Evolutionary conservation across 2,888 invertebrate species (phyloP), one percentile per base, ranked within the genome.

Genomic region (Pseudococcus jackbeardsleyi): DNA sequence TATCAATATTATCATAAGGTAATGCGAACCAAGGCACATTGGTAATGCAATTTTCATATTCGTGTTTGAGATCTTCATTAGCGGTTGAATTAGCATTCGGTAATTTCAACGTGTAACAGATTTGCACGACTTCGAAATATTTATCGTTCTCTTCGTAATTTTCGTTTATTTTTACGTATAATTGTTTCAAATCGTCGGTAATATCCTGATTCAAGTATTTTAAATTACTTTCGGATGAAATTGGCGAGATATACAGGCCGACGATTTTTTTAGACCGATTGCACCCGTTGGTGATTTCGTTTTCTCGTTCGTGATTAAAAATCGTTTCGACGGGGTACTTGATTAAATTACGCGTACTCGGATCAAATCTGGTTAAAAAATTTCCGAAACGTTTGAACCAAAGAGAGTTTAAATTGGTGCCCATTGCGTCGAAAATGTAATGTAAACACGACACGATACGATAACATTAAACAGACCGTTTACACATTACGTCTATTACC

Each of bases 1-100:
- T 93, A 90, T 95, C 95, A 88, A 94, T 94, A 91, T 95, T 94
- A 89, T 94, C 93, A 91, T 94, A 94, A 0, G 95, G 94, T 89
- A 95, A 93, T 15, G 95, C 95, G 89, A 94, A 93, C 95, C 95
- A 95, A 0, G 95, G 94, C 8, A 89, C 90, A 26, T 77, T 77
- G 8, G 54, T 86, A 26, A 88, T 85, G 54, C 84, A 33, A 50
- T 89, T 88, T 22, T 89, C 89, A 54, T 84, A 89, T 79, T 82
- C 68, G 19, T 85, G 79, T 88, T 88, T 88, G n/a, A 46, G 77
- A n/a, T 79, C 77, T 22, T 72, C 50, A 50, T 33, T 46, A 22
- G 50, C 33, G 19, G 87, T 26, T 8, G 22, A 68, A 19, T 79
- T 72, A 22, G 77, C 48, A 50, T 50, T 33, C 15, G 87, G 54